phyloP scores from a whole-genome alignment of 2,888 invertebrate genomes.

The Gymnoscelis rufifasciata region DNA sequence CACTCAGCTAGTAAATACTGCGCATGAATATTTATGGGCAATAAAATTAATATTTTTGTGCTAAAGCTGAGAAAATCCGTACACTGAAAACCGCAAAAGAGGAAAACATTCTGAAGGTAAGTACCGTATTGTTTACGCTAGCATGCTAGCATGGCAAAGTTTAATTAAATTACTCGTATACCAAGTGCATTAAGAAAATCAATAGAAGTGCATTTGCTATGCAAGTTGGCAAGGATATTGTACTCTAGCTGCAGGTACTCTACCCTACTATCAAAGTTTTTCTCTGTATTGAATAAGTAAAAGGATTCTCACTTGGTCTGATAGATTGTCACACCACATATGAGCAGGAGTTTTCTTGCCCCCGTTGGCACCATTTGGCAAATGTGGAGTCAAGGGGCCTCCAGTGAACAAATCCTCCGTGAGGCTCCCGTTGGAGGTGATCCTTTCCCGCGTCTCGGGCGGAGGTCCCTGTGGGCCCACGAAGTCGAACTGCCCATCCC shows the following conservation, averaged over 20 bases:
- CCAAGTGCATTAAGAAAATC: conserved; percentile 2
- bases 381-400: conserved; percentile 65
- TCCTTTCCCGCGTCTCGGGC: conserved; percentile 52
- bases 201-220: conserved; percentile 7
- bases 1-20: too few species aligned
- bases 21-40: too few species aligned
- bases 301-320: conserved; percentile 77
- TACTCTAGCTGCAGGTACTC: too few species aligned
- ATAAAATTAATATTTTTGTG: too few species aligned
- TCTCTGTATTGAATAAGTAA: not conserved
- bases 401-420: conserved; percentile 73
- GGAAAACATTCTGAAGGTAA: too few species aligned
- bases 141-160: not conserved
- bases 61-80: too few species aligned
- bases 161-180: not conserved
- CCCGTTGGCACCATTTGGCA: conserved; percentile 72
- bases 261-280: not conserved
- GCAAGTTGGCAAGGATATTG: conserved; percentile 4
- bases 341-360: conserved; percentile 78
- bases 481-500: conserved; percentile 93
- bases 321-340: conserved; percentile 79
- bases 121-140: too few species aligned
- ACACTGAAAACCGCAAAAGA: too few species aligned
- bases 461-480: conserved; percentile 80
- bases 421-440: conserved; percentile 63